A percentile compares a stretch with the other conserved stretches of the same genome.
Evolutionary conservation across 2,113 vertebrate genomes (phyloP).

Genomic region (Cheilinus undulatus): DNA sequence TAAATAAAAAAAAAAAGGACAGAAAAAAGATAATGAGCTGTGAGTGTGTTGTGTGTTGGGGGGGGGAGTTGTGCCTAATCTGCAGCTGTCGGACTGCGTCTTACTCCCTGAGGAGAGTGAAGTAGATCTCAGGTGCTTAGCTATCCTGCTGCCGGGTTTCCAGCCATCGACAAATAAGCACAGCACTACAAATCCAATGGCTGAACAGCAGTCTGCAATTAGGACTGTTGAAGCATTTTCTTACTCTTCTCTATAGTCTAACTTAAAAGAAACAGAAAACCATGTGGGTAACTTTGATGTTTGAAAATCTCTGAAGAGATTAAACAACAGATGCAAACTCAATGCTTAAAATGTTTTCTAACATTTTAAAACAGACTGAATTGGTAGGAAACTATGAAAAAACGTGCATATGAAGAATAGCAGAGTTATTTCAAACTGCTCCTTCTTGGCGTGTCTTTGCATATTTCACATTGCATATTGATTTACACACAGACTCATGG

Average conservation of each 20-base stretch:
- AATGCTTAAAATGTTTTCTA: constrained; percentile 41
- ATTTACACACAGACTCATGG: constrained; percentile 35
- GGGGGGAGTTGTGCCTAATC: constrained; percentile 18
- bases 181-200: constrained; percentile 4
- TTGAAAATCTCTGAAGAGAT: constrained; percentile 10
- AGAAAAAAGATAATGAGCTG: constrained; percentile 12
- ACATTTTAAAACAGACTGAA: background rate
- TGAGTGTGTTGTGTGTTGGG: constrained; percentile 5
- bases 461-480: constrained; percentile 42
- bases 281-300: constrained; percentile 14
- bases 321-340: constrained; percentile 7
- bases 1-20: background rate
- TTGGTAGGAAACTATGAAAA: background rate
- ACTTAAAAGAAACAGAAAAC: constrained; percentile 7
- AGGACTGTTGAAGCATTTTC: constrained; percentile 4
- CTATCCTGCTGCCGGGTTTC: constrained; percentile 25
- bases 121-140: constrained; percentile 32
- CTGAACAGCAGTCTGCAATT: constrained; percentile 3
- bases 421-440: constrained; percentile 9
- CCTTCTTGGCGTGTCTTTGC: constrained; percentile 20
- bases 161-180: constrained; percentile 21
- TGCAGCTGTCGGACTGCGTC: constrained; percentile 39
- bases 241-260: background rate
- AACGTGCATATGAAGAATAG: background rate
- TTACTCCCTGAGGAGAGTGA: constrained; percentile 5